A percentile compares a stretch with the other conserved stretches of the same genome.
phyloP scores from a whole-genome alignment of 1,140 invertebrate genomes.

The Calliopsis andreniformis region DNA sequence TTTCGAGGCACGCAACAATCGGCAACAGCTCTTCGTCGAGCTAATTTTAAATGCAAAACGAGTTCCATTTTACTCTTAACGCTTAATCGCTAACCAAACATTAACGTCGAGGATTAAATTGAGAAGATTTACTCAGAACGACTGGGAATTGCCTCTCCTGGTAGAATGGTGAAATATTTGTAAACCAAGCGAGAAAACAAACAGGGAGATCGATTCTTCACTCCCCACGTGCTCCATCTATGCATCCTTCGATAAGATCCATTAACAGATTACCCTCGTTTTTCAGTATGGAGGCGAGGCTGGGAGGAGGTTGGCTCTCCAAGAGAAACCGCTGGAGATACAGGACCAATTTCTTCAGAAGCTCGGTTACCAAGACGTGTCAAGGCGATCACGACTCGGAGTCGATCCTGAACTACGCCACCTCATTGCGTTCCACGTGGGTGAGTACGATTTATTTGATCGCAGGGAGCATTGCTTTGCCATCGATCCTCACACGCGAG shows the following conservation, averaged over 20 bases:
- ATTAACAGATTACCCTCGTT: constrained; percentile 41
- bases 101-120: too few relatives aligned
- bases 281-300: constrained; percentile 83
- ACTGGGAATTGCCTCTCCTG: too few relatives aligned
- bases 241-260: constrained; percentile 22
- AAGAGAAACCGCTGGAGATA: constrained; percentile 83
- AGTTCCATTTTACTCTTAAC: too few relatives aligned
- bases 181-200: too few relatives aligned
- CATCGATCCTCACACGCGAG: neutral
- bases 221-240: too few relatives aligned
- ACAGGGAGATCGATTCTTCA: too few relatives aligned
- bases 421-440: constrained; percentile 84
- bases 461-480: neutral
- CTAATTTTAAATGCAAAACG: too few relatives aligned
- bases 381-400: constrained; percentile 83
- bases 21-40: too few relatives aligned
- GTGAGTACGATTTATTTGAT: constrained; percentile 68
- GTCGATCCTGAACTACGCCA: constrained; percentile 85
- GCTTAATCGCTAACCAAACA: too few relatives aligned
- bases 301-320: constrained; percentile 81
- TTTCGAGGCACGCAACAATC: too few relatives aligned
- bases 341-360: constrained; percentile 85
- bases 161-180: too few relatives aligned
- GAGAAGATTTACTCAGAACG: too few relatives aligned
- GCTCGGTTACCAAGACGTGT: constrained; percentile 83